phyloP scores from a whole-genome alignment of 2,113 vertebrate species.

The Antechinus flavipes region DNA sequence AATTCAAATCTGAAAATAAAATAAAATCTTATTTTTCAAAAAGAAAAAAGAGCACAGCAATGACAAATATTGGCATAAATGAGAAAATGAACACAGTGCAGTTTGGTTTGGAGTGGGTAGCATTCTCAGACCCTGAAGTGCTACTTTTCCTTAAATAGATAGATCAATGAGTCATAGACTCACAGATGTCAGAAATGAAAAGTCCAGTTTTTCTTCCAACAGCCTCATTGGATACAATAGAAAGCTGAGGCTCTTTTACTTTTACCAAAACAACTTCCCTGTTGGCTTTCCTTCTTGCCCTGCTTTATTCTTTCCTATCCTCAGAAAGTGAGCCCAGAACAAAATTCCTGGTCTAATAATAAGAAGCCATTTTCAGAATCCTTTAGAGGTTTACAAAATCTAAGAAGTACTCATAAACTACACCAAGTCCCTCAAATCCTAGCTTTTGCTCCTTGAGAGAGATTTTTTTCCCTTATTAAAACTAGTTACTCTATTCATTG shows the following conservation, averaged over 20 bases:
- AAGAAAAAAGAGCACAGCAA: not conserved
- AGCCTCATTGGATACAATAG: not conserved
- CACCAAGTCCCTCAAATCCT: not conserved
- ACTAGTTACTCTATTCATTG: constrained; percentile 33
- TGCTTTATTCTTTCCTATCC: constrained; percentile 38
- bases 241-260: constrained; percentile 1
- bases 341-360: constrained; percentile 16
- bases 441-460: not conserved
- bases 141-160: not conserved
- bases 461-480: constrained; percentile 23
- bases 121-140: not conserved
- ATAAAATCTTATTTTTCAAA: no score
- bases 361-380: not conserved
- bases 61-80: not conserved
- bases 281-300: not conserved
- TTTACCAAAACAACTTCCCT: not conserved
- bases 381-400: constrained; percentile 37
- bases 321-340: constrained; percentile 36
- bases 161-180: not conserved
- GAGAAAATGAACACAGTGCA: not conserved
- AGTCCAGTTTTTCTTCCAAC: not conserved
- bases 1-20: no score
- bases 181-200: not conserved
- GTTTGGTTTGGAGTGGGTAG: not conserved
- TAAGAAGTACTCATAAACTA: not conserved